Conservation (phyloP, 1,140 invertebrate genomes). For the Drosophila repletoides region DNA sequence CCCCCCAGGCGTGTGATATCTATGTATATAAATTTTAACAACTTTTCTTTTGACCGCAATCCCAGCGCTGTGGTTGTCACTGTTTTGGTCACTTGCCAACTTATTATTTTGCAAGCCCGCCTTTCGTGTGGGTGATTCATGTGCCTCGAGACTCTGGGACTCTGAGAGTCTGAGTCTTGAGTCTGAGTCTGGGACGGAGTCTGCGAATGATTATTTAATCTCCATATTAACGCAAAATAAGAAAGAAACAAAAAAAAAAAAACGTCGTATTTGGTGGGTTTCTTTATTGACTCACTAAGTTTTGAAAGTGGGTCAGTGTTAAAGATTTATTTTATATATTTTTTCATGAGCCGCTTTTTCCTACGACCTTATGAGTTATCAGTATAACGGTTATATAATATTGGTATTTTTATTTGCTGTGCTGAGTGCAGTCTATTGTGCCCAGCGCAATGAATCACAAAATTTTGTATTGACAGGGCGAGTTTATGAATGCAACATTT, state of each 20-base stretch:
- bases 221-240: slow-evolving; percentile 74
- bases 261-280: slow-evolving; percentile 55
- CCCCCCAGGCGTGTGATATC: slow-evolving; percentile 61
- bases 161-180: neutral
- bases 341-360: slow-evolving; percentile 15
- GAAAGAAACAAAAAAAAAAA: too few species aligned
- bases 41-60: slow-evolving; percentile 59
- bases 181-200: slow-evolving; percentile 22
- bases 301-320: slow-evolving; percentile 74
- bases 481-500: slow-evolving; percentile 24
- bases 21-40: slow-evolving; percentile 62
- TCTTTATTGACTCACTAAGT: slow-evolving; percentile 72
- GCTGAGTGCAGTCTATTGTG: slow-evolving; percentile 54
- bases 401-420: slow-evolving; percentile 13
- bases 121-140: slow-evolving; percentile 43
- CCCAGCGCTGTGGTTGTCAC: slow-evolving; percentile 30
- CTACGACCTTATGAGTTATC: slow-evolving; percentile 64
- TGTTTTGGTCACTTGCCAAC: slow-evolving; percentile 50
- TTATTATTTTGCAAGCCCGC: slow-evolving; percentile 50
- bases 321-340: slow-evolving; percentile 60
- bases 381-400: slow-evolving; percentile 65
- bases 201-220: slow-evolving; percentile 68
- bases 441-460: slow-evolving; percentile 30
- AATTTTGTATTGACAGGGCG: slow-evolving; percentile 18
- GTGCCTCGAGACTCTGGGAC: neutral